These are phyloP conservation scores for Hucho hucho DNA, from an alignment of 2,113 vertebrate species.

Conservation along the genomic window DNA sequence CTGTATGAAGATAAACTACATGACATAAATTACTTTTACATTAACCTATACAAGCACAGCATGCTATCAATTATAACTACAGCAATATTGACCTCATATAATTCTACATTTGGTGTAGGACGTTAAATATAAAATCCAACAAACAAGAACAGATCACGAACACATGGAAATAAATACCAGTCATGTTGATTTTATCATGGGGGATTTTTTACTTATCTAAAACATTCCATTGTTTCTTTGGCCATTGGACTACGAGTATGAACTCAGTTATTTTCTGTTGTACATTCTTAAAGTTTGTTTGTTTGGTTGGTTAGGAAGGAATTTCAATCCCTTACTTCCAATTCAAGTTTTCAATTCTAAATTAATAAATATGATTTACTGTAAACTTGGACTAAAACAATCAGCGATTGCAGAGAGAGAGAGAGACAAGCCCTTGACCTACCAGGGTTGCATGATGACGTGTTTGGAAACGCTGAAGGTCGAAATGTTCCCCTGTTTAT, in stretches of 20 bases:
- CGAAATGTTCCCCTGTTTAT: not conserved
- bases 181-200: not conserved
- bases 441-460: conserved; percentile 1
- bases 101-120: not conserved
- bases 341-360: not conserved
- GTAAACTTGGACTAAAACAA: not conserved
- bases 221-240: not conserved
- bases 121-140: not conserved
- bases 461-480: conserved; percentile 38
- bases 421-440: conserved; percentile 17
- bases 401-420: not conserved
- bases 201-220: not conserved
- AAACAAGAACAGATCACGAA: not conserved
- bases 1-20: not conserved
- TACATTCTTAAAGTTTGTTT: not conserved
- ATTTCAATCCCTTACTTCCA: not conserved
- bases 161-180: not conserved
- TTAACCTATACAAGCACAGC: too few species aligned
- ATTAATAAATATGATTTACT: not conserved
- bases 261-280: not conserved
- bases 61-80: not conserved
- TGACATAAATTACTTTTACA: not conserved
- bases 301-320: not conserved
- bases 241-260: not conserved
- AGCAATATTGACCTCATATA: not conserved